These are phyloP conservation scores for Acleris holmiana DNA, from an alignment of 2,888 invertebrate species.

Conservation along the genomic window DNA sequence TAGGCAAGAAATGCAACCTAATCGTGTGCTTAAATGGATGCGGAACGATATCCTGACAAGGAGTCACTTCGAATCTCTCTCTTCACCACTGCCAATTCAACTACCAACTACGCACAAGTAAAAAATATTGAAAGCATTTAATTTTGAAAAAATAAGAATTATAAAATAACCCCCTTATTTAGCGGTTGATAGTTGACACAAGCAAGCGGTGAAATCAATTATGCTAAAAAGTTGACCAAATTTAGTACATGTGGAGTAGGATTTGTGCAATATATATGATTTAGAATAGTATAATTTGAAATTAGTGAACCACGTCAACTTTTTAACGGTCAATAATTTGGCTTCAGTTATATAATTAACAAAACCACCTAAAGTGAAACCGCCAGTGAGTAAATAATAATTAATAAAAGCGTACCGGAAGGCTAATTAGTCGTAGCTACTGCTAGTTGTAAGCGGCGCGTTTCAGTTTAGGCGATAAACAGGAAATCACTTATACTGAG, in stretches of 20 bases:
- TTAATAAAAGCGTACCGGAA: slow-evolving; percentile 31
- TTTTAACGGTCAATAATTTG: slow-evolving; percentile 66
- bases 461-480: slow-evolving; percentile 75
- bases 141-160: slow-evolving; percentile 55
- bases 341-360: slow-evolving; percentile 73
- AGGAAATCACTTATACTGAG: slow-evolving; percentile 81
- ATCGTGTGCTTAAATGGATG: neutral
- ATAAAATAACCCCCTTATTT: slow-evolving; percentile 66
- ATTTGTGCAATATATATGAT: too few species aligned
- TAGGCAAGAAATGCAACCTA: slow-evolving; percentile 32
- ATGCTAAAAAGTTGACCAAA: slow-evolving; percentile 67
- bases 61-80: slow-evolving; percentile 67
- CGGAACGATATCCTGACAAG: neutral
- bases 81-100: slow-evolving; percentile 77
- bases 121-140: slow-evolving; percentile 49
- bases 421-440: slow-evolving; percentile 32
- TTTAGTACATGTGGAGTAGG: slow-evolving; percentile 7
- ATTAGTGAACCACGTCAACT: slow-evolving; percentile 56
- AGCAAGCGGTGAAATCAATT: slow-evolving; percentile 66
- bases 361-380: slow-evolving; percentile 75
- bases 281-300: too few species aligned
- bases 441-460: slow-evolving; percentile 57
- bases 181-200: slow-evolving; percentile 80
- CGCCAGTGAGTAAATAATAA: slow-evolving; percentile 47
- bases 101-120: slow-evolving; percentile 74